Evolutionary conservation across 2,113 vertebrate species (phyloP).

Genomic region (Oxyruncus cristatus): DNA sequence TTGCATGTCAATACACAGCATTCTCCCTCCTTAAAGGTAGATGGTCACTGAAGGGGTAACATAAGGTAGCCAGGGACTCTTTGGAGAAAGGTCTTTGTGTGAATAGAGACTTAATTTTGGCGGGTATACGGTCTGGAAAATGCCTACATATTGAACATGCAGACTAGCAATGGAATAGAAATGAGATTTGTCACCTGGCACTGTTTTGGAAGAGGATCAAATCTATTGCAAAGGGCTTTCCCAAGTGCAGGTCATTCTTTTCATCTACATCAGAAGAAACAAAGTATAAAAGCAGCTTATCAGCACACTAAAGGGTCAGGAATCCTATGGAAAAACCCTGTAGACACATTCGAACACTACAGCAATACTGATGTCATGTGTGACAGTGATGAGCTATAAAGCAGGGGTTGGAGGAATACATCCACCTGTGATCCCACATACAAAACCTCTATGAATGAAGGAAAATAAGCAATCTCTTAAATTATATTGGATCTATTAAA

Average conservation of each 20-base stretch:
- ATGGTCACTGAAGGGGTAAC: neutral
- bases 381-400: neutral
- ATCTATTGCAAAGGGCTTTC: neutral
- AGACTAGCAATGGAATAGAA: neutral
- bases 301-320: constrained; percentile 12
- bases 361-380: neutral
- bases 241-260: neutral
- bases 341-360: neutral
- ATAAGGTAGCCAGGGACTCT: neutral
- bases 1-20: constrained; percentile 52
- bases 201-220: neutral
- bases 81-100: neutral
- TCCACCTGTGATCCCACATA: neutral
- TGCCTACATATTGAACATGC: neutral
- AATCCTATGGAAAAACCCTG: neutral
- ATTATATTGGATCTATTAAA: constrained; percentile 15
- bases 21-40: neutral
- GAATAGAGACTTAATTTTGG: neutral
- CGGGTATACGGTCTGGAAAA: neutral
- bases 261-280: constrained; percentile 23
- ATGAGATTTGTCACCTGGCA: neutral
- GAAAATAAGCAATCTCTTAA: neutral
- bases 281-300: neutral
- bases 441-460: neutral
- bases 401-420: neutral